These are phyloP conservation scores for Morus bassanus DNA, from an alignment of 2,797 vertebrate species.

Conservation along the genomic window DNA sequence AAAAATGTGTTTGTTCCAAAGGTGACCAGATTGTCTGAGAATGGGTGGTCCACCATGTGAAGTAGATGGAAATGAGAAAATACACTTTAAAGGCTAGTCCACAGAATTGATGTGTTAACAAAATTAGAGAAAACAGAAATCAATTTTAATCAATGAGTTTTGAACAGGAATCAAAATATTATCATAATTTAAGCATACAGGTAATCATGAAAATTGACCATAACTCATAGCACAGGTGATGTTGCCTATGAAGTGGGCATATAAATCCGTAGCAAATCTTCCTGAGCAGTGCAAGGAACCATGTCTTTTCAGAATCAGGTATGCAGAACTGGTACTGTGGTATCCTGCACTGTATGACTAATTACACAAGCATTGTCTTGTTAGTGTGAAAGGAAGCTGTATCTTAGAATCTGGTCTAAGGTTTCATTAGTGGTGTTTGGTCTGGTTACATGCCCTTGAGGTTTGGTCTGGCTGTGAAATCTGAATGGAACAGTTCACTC, in stretches of 20 bases:
- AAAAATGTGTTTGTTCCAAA: neutral
- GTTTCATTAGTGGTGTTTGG: neutral
- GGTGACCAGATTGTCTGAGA: neutral
- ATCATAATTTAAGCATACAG: neutral
- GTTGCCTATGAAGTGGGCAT: neutral
- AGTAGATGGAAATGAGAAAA: neutral
- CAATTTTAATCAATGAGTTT: neutral
- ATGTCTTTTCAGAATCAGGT: neutral
- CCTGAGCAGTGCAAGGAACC: neutral
- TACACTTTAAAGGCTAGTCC: neutral
- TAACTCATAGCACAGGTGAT: neutral
- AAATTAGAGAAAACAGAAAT: neutral
- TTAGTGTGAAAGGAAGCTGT: neutral
- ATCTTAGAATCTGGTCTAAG: neutral
- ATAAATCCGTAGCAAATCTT: neutral
- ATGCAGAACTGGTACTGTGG: neutral
- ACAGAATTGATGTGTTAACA: neutral
- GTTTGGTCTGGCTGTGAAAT: neutral
- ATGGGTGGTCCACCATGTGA: neutral
- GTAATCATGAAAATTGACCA: neutral
- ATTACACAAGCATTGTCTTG: neutral
- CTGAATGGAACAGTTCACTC: neutral
- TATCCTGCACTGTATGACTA: neutral
- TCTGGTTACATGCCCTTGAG: neutral
- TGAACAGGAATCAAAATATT: neutral